These are phyloP conservation scores for Dipodomys ordii DNA, from an alignment of 2,113 vertebrate species.

Conservation along the genomic window DNA sequence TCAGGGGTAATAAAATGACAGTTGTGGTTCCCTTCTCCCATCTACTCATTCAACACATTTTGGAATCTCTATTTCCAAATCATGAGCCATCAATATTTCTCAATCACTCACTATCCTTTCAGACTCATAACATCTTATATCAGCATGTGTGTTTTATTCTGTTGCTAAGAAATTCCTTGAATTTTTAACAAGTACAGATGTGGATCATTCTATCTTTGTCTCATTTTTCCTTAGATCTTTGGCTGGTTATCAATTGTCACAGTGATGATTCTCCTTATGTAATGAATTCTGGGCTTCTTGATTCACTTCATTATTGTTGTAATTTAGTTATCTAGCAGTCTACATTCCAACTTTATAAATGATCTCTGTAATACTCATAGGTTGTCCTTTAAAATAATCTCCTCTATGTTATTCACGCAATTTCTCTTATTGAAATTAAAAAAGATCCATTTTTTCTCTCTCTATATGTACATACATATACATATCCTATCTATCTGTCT, in stretches of 20 bases:
- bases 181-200: background rate
- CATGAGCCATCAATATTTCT: background rate
- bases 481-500: too few species aligned
- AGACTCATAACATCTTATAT: background rate
- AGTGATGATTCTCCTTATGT: background rate
- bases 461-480: too few species aligned
- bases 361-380: background rate
- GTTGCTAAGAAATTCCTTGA: background rate
- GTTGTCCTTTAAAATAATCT: background rate
- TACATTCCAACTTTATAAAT: background rate
- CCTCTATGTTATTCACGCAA: background rate
- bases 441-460: too few species aligned
- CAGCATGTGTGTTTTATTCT: background rate
- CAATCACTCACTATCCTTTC: background rate
- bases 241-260: background rate
- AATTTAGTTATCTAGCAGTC: background rate
- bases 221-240: background rate
- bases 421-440: background rate
- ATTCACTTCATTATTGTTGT: background rate
- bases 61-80: background rate
- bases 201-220: background rate
- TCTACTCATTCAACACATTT: background rate
- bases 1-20: background rate
- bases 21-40: background rate
- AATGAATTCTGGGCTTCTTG: background rate